Base-by-base conservation (phyloP, 2,113 vertebrate genomes). In the Ariopsis seemanni region DNA sequence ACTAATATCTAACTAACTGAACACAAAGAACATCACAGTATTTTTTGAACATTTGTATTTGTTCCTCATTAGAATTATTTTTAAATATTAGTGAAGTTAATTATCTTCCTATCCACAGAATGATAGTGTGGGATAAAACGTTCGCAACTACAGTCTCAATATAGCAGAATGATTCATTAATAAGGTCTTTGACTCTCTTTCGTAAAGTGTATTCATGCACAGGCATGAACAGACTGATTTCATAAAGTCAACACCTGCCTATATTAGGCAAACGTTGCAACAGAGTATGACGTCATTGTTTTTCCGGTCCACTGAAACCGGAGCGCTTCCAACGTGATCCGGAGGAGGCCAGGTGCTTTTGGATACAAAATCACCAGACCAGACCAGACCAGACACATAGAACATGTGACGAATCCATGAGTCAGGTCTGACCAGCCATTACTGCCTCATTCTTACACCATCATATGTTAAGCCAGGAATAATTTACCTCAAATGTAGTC, bases 171-270 rank as follows among this genome's bases (percentile, higher is more conserved):
- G n/a, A 80, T 58, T 80, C 78, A 58, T 58, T n/a, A 58, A 18
- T 58, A 80, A 34, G 55, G 53, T 57, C 57, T 79, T 20, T 79
- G n/a, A 57, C 53, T 8, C 6, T 17, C 77, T 42, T 81, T 42
- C 30, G 42, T 12, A 5, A n/a, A 62, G 10, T 42, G 30, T 15
- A 62, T 62, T 82, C 79, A 62, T 82, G 79, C 63, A 42, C 34
- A 48, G 63, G 60, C 30, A 71, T 5, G 52, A 53, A 48, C 57
- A 10, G n/a, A 50, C 52, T 48, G 18, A 34, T 48, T 81, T 69
- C 62, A 80, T 52, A 81, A 81, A 86, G 15, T 55, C 63, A 71
- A 86, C 77, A 84, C 60, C 82, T 88, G 75, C 48, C 10, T 17
- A 57, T 50, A 15, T 85, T 71, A 85, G 17, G 87, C 52, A 67